phyloP scores from a whole-genome alignment of 2,888 invertebrate species.

The Endomychus coccineus region DNA sequence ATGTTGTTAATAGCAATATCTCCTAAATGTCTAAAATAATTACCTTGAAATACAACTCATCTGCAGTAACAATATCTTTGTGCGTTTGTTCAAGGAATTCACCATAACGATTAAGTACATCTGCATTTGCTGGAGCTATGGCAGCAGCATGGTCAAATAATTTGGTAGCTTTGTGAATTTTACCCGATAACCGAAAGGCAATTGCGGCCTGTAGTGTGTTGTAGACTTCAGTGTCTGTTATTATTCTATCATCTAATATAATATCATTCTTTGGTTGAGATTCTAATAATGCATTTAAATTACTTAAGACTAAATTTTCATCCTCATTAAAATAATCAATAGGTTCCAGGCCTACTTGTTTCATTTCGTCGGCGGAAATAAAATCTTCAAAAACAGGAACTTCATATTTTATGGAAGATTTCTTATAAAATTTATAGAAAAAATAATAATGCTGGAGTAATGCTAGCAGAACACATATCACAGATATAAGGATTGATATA shows the following conservation, averaged over 20 bases:
- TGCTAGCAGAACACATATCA: slow-evolving; percentile 39
- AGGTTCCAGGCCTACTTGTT: slow-evolving; percentile 24
- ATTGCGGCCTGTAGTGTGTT: slow-evolving; percentile 76
- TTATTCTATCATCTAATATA: slow-evolving; percentile 23
- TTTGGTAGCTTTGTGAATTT: slow-evolving; percentile 77
- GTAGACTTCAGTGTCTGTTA: slow-evolving; percentile 66
- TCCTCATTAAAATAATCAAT: slow-evolving; percentile 18
- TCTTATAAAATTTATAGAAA: slow-evolving; percentile 29
- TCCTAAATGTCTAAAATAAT: no score
- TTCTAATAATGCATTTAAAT: slow-evolving; percentile 32
- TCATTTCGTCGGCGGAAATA: slow-evolving; percentile 34
- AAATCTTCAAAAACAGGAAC: slow-evolving; percentile 40
- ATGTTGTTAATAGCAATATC: no score
- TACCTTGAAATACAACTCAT: slow-evolving; percentile 81
- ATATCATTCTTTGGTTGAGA: slow-evolving; percentile 22
- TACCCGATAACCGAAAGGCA: slow-evolving; percentile 76
- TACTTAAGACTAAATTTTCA: slow-evolving; percentile 32
- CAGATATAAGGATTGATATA: slow-evolving; percentile 37
- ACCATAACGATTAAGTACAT: slow-evolving; percentile 86
- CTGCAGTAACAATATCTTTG: slow-evolving; percentile 80
- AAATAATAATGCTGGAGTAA: slow-evolving; percentile 39
- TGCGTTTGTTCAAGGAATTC: slow-evolving; percentile 84
- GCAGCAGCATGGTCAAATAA: slow-evolving; percentile 86
- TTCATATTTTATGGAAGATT: slow-evolving; percentile 29
- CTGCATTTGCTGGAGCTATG: slow-evolving; percentile 85